These are phyloP conservation scores for Dicrurus megarhynchus DNA, from an alignment of 2,113 vertebrate species.

Conservation along the genomic window DNA sequence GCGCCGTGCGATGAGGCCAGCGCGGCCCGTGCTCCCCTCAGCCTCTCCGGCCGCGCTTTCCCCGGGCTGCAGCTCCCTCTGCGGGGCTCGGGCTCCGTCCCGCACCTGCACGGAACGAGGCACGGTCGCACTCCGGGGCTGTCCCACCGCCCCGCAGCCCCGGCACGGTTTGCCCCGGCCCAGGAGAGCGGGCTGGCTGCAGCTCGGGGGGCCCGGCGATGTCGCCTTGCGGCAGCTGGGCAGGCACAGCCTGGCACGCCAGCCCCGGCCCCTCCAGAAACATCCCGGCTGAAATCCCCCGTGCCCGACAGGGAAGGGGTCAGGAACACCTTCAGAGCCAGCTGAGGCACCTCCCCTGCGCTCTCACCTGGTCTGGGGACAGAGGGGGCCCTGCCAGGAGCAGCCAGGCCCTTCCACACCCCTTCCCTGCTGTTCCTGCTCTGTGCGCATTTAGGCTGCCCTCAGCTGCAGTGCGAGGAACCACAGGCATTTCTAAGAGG, in stretches of 20 bases:
- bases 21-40: fast-evolving
- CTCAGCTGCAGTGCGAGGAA: background rate
- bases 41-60: background rate
- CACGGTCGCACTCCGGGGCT: background rate
- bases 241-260: background rate
- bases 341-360: background rate
- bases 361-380: too few relatives aligned
- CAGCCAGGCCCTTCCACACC: background rate
- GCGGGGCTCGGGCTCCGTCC: background rate
- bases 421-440: background rate
- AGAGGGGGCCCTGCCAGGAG: background rate
- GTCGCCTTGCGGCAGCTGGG: background rate
- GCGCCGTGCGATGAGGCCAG: background rate
- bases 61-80: background rate
- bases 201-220: background rate
- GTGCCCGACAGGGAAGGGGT: background rate
- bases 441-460: fast-evolving
- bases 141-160: background rate
- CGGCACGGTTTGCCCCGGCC: background rate
- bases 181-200: background rate
- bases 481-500: background rate
- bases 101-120: background rate
- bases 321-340: background rate
- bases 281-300: too few relatives aligned
- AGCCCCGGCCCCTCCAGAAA: background rate